Conservation (phyloP, 2,888 invertebrate genomes). For the Eupithecia vulgata region DNA sequence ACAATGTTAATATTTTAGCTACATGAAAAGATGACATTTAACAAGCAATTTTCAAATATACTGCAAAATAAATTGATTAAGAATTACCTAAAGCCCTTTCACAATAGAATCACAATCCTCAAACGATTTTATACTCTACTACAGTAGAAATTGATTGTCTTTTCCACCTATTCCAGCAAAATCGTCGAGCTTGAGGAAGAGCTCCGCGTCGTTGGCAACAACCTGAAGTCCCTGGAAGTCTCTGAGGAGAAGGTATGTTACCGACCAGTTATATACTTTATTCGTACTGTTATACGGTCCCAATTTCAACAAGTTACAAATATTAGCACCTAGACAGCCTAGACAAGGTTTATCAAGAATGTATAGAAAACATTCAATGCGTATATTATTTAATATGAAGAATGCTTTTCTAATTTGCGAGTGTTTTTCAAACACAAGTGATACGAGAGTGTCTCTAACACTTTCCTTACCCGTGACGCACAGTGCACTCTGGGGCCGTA, state of each 20-base stretch:
- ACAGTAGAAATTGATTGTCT: slow-evolving; percentile 68
- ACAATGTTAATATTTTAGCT: no score
- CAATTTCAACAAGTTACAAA: slow-evolving; percentile 8
- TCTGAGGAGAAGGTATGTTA: slow-evolving; percentile 98
- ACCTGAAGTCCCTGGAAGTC: slow-evolving; percentile 99
- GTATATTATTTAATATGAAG: neutral
- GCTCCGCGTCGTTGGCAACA: slow-evolving; percentile 99
- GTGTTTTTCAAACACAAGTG: neutral
- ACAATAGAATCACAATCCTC: neutral
- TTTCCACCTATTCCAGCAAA: slow-evolving; percentile 88
- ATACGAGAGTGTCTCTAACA: neutral
- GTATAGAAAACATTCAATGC: neutral
- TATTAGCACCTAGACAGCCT: neutral
- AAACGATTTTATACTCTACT: slow-evolving; percentile 1
- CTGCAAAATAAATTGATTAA: neutral
- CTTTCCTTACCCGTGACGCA: neutral
- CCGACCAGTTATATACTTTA: slow-evolving; percentile 10
- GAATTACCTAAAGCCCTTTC: neutral
- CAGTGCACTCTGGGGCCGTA: no score
- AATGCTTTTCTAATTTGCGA: neutral
- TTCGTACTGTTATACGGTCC: neutral
- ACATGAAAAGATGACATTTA: neutral
- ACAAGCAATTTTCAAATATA: neutral
- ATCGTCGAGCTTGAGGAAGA: slow-evolving; percentile 99
- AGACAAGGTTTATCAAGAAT: neutral